phyloP scores from a whole-genome alignment of 2,888 invertebrate genomes.

The Agriotes lineatus region DNA sequence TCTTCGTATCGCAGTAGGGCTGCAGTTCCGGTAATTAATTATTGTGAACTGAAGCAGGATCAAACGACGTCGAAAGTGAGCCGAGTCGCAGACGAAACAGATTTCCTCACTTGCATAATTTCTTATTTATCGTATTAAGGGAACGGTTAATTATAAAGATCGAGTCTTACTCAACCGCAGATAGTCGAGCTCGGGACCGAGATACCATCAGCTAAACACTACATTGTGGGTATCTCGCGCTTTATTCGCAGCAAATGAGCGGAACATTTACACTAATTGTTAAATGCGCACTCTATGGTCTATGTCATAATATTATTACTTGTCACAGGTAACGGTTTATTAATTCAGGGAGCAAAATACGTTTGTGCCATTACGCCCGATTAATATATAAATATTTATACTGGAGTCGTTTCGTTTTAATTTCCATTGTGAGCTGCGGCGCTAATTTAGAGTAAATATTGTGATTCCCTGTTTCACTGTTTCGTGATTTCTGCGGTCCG shows the following conservation, averaged over 20 bases:
- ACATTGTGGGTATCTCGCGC: conserved; percentile 42
- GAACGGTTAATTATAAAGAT: conserved; percentile 44
- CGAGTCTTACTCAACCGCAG: conserved; percentile 42
- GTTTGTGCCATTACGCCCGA: not conserved
- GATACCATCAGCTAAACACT: conserved; percentile 46
- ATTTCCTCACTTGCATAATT: conserved; percentile 36
- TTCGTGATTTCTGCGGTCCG: not conserved
- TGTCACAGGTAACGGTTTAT: conserved; percentile 35
- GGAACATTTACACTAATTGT: conserved; percentile 47
- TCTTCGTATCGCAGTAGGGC: too few species aligned
- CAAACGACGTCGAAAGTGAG: too few species aligned
- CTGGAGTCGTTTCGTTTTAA: not conserved
- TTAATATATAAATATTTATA: not conserved
- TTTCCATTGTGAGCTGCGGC: not conserved
- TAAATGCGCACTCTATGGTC: conserved; percentile 39
- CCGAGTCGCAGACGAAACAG: conserved; percentile 34
- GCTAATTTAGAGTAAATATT: not conserved
- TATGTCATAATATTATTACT: conserved; percentile 36
- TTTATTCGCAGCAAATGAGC: conserved; percentile 46
- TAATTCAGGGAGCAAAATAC: conserved; percentile 20
- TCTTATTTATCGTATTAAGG: conserved; percentile 36
- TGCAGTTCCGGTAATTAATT: too few species aligned
- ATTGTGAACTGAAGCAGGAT: too few species aligned
- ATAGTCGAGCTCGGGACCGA: conserved; percentile 38
- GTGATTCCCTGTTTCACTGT: not conserved